Percentiles rank a stretch among this genome's conserved stretches.
These are phyloP conservation scores for Dipodomys stephensi DNA, from an alignment of 2,113 vertebrate genomes.

Conservation along the genomic window DNA sequence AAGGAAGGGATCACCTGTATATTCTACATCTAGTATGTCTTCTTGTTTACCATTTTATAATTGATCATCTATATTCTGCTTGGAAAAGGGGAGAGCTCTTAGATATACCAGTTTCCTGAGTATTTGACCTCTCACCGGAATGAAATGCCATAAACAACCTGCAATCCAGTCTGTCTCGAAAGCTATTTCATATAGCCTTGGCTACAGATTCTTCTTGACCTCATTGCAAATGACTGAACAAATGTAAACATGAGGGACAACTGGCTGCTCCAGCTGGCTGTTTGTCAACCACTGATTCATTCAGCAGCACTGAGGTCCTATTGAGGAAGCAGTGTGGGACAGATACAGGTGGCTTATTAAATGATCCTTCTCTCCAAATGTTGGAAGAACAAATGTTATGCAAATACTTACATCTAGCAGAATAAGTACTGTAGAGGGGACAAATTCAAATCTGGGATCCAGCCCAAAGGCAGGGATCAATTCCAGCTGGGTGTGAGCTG, in stretches of 20 bases:
- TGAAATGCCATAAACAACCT: not conserved
- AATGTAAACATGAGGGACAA: not conserved
- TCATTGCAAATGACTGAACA: not conserved
- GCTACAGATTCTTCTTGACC: not conserved
- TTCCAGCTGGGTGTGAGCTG: not conserved
- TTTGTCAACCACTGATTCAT: constrained; percentile 32
- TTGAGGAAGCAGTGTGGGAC: not conserved
- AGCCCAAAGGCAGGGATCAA: not conserved
- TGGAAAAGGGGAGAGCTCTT: not conserved
- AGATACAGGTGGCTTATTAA: constrained; percentile 12
- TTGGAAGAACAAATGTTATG: not conserved
- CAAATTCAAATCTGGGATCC: not conserved
- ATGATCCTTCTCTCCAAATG: not conserved
- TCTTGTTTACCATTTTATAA: not conserved
- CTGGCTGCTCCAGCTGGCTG: constrained; percentile 54
- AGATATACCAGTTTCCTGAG: not conserved
- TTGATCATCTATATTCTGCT: not conserved
- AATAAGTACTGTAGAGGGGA: not conserved
- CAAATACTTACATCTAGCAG: not conserved
- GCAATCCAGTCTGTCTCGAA: not conserved
- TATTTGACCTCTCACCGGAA: not conserved
- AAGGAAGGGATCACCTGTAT: not conserved
- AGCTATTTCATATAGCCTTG: not conserved
- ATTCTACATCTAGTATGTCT: not conserved
- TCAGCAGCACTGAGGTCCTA: not conserved